Percentiles rank a stretch among this genome's conserved stretches.
phyloP scores from a whole-genome alignment of 2,888 invertebrate genomes.

The Spodoptera picta region DNA sequence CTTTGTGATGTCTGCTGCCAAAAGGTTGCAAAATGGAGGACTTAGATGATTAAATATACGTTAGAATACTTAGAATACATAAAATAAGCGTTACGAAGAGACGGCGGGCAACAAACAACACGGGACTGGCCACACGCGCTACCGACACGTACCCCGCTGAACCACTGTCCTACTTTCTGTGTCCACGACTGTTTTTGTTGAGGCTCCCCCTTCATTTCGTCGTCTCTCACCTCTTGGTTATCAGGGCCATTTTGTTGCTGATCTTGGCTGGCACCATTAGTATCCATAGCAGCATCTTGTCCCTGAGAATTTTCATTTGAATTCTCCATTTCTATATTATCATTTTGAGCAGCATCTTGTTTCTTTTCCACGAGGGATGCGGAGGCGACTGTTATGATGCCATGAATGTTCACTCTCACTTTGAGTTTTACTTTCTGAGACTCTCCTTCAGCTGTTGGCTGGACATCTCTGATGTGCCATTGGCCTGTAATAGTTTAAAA shows the following conservation, averaged over 20 bases:
- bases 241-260: constrained; percentile 80
- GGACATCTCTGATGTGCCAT: constrained; percentile 94
- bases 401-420: constrained; percentile 97
- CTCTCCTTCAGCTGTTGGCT: constrained; percentile 95
- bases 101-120: constrained; percentile 80
- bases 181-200: constrained; percentile 90
- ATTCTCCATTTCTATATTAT: constrained; percentile 83
- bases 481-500: constrained; percentile 84
- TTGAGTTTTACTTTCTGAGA: constrained; percentile 99
- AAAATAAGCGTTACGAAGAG: constrained; percentile 42
- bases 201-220: constrained; percentile 80
- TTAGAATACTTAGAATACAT: constrained; percentile 47
- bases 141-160: constrained; percentile 91
- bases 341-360: constrained; percentile 82
- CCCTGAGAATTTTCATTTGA: constrained; percentile 80
- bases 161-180: constrained; percentile 92
- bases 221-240: constrained; percentile 86
- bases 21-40: constrained; percentile 45
- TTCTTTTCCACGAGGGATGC: constrained; percentile 95
- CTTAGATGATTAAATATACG: constrained; percentile 37
- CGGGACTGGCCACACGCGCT: constrained; percentile 78
- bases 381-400: constrained; percentile 95
- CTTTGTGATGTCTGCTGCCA: constrained; percentile 80
- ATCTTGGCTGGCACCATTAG: constrained; percentile 84
- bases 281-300: constrained; percentile 84